These are phyloP conservation scores for Drosophila cardini DNA, from an alignment of 1,140 invertebrate genomes.

Conservation along the genomic window DNA sequence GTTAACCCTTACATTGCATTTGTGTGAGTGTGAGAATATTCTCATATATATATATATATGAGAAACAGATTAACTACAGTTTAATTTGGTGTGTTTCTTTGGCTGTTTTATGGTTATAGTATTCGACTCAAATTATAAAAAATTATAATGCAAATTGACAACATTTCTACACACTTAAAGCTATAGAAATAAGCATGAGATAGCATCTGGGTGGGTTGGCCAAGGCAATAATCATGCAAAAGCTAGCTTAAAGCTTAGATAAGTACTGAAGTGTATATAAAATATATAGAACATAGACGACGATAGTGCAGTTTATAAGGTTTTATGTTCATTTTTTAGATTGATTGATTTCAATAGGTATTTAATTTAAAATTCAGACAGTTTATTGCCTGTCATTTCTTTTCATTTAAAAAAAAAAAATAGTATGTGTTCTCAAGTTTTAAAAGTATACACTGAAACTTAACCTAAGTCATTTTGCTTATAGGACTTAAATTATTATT, in stretches of 20 bases:
- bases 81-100: conserved; percentile 33
- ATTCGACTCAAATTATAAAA: conserved; percentile 49
- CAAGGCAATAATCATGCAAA: conserved; percentile 21
- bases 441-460: conserved; percentile 62
- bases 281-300: not conserved
- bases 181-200: conserved; percentile 51
- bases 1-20: conserved; percentile 34
- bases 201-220: conserved; percentile 13
- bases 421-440: conserved; percentile 78
- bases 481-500: conserved; percentile 58
- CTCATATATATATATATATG: conserved; percentile 27
- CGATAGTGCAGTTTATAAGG: conserved; percentile 19
- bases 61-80: conserved; percentile 47
- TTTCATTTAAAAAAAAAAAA: conserved; percentile 13
- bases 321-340: not conserved
- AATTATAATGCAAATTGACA: conserved; percentile 23
- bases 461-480: conserved; percentile 53
- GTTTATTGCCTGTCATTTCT: not conserved
- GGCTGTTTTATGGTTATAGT: conserved; percentile 10
- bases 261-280: not conserved
- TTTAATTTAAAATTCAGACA: conserved; percentile 12
- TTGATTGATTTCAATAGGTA: conserved; percentile 4
- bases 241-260: conserved; percentile 15
- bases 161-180: conserved; percentile 65
- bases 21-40: conserved; percentile 32